Evolutionary conservation across 1,140 invertebrate genomes (phyloP).

Genomic region (Monochamus saltuarius): DNA sequence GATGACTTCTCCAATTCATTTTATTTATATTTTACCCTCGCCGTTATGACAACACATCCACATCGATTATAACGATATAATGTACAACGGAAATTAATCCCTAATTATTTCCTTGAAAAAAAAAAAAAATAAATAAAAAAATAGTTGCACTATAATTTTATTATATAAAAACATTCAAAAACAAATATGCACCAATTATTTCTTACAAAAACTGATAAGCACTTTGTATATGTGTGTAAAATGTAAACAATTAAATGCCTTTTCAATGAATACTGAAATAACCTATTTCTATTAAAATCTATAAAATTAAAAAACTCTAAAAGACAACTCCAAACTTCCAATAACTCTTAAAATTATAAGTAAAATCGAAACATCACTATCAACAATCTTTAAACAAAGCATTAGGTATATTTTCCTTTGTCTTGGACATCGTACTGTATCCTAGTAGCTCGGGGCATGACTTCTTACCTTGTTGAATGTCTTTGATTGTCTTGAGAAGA

Average conservation of each 20-base stretch:
- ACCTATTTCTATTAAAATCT: neutral
- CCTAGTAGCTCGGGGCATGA: constrained; percentile 77
- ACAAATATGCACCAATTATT: too few species aligned
- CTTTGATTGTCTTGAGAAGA: constrained; percentile 74
- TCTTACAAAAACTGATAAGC: too few species aligned
- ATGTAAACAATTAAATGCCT: too few species aligned
- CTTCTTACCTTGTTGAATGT: constrained; percentile 70
- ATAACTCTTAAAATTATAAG: neutral
- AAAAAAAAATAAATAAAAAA: neutral
- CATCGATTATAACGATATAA: too few species aligned
- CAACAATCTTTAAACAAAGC: constrained; percentile 62
- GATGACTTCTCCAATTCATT: too few species aligned
- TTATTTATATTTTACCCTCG: too few species aligned
- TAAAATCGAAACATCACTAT: constrained; percentile 3
- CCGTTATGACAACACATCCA: too few species aligned
- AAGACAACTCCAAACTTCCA: neutral
- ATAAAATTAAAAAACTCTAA: neutral
- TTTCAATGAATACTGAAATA: neutral
- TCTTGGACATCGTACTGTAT: constrained; percentile 70
- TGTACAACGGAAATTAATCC: too few species aligned
- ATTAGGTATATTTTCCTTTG: constrained; percentile 76
- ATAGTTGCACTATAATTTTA: too few species aligned
- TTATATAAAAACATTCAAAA: too few species aligned
- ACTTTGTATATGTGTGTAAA: too few species aligned
- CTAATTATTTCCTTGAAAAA: neutral